Conservation (phyloP, 2,797 vertebrate species). For the Lepilemur septentrionalis region DNA sequence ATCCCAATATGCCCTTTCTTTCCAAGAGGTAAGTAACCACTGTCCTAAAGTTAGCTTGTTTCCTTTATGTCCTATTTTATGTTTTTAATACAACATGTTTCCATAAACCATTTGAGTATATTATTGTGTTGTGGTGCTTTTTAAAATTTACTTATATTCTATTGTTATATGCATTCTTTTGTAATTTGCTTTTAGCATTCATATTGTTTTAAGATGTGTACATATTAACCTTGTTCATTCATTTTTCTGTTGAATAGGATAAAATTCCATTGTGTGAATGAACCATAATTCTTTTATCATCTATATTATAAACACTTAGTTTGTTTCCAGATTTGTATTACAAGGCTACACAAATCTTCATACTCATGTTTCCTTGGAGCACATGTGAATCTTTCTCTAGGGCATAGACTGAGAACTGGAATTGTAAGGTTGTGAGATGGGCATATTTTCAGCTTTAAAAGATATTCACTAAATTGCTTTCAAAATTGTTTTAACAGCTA, state of each 20-base stretch:
- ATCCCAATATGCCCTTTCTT: neutral
- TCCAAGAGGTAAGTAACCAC: neutral
- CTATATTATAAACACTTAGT: neutral
- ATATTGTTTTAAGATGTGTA: neutral
- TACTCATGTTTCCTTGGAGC: neutral
- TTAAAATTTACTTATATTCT: neutral
- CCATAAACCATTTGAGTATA: neutral
- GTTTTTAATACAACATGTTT: neutral
- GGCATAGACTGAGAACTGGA: neutral
- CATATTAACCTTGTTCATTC: neutral
- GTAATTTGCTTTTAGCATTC: neutral
- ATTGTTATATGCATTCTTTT: neutral
- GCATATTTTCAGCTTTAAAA: neutral
- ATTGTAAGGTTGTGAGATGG: neutral
- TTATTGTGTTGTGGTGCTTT: neutral
- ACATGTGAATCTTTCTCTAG: neutral
- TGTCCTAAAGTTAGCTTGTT: neutral
- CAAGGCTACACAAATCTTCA: neutral
- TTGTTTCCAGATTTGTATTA: neutral
- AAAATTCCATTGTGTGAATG: neutral
- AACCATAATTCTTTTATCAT: neutral
- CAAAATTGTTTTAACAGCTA: neutral
- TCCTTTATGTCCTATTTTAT: neutral
- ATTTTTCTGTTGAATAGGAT: neutral
- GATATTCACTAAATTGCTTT: neutral